Evolutionary conservation across 1,140 invertebrate species (phyloP), one percentile per base, ranked within the genome.

Genomic region (Magallana angulata): DNA sequence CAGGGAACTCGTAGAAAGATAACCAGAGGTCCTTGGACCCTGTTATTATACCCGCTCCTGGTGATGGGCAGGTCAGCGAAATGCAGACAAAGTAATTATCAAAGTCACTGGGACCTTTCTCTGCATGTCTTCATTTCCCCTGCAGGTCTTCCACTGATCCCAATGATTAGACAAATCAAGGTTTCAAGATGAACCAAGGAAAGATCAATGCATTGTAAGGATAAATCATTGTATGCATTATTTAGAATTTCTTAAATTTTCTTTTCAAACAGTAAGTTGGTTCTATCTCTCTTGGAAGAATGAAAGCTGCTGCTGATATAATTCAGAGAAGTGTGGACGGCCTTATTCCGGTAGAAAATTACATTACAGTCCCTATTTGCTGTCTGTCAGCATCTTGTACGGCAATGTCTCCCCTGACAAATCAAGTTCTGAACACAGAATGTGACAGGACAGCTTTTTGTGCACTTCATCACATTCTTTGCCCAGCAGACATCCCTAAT

Each of bases 361-460:
- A 48, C 36, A 48, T 48, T 48, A 48, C 36, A 48, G 36, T 48
- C 36, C 36, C 36, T 48, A 48, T 48, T 48, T 4, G 36, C 36
- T 48, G 36, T 48, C 36, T 48, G 36, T 48, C 36, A 48, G 36
- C 36, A 48, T 48, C 36, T 48, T 48, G 36, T 48, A 48, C 36
- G 0, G 36, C 36, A 48, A 48, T 48, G 14, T 76, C 24, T 76
- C 68, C 68, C 68, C 18, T 76, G 68, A 76, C 68, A 76, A 76
- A 76, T 76, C 68, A 30, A 76, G 36, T 76, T 76, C 68, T 30
- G 7, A 76, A 30, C 68, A 76, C 68, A 76, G 30, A 76, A 76
- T 76, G 68, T 76, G 68, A 30, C 24, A 76, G 68, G 68, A 30
- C 68, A 76, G 68, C 24, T 12, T 24, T 71, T 76, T 36, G 24